A percentile compares a stretch with the other conserved stretches of the same genome.
Evolutionary conservation across 2,113 vertebrate genomes (phyloP).

Genomic region (Halichoeres trimaculatus): DNA sequence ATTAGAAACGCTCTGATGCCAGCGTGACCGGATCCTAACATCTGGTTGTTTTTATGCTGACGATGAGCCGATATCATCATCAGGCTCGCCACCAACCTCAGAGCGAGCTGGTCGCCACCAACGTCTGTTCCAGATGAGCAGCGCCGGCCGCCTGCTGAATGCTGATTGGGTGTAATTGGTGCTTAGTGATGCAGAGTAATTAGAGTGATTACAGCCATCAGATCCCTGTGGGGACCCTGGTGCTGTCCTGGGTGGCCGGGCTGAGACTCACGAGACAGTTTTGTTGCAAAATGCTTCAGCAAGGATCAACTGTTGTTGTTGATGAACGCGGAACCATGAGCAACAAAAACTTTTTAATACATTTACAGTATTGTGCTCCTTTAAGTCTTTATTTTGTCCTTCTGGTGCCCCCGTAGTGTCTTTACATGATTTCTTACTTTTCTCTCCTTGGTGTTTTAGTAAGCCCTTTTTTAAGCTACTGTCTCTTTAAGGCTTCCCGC

Average conservation of each 20-base stretch:
- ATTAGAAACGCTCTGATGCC: no score
- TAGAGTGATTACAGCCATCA: slow-evolving; percentile 54
- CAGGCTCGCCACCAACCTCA: neutral
- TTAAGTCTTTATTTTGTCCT: no score
- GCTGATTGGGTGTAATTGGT: slow-evolving; percentile 55
- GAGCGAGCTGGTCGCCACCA: neutral
- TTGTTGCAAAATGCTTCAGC: neutral
- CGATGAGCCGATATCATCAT: no score
- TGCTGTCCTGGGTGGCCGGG: neutral
- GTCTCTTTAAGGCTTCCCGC: no score
- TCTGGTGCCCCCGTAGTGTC: no score
- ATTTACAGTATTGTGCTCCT: no score
- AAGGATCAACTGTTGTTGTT: neutral
- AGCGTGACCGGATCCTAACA: no score
- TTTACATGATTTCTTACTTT: no score
- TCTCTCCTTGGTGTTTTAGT: no score
- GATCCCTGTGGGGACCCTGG: slow-evolving; percentile 2
- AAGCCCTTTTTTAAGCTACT: no score
- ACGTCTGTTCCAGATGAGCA: neutral
- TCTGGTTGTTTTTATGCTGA: no score
- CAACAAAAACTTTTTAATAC: neutral
- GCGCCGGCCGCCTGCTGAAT: slow-evolving; percentile 23
- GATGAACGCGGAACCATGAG: neutral
- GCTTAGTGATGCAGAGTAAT: slow-evolving; percentile 45
- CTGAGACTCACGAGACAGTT: neutral